A percentile compares a stretch with the other conserved stretches of the same genome.
These are phyloP conservation scores for Meloidogyne chitwoodi DNA, from an alignment of 1,140 invertebrate species.

Conservation along the genomic window DNA sequence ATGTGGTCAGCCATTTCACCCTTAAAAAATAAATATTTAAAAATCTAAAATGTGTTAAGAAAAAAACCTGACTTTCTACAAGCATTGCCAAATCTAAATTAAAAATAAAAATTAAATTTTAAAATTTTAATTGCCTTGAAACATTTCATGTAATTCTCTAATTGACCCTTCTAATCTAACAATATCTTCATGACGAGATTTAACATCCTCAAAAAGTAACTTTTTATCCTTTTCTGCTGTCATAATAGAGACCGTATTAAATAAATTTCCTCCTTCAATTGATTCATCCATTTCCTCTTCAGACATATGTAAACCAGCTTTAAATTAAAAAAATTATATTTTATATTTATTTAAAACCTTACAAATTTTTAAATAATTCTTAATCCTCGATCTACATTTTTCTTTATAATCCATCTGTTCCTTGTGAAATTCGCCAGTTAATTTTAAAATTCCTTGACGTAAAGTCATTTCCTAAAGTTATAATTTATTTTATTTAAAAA, in stretches of 20 bases:
- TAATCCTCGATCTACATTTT: constrained; percentile 35
- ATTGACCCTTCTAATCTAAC: constrained; percentile 61
- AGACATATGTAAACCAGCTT: constrained; percentile 40
- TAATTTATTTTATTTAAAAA: not conserved
- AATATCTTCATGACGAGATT: constrained; percentile 44
- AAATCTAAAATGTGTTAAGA: not conserved
- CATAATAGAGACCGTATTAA: constrained; percentile 44
- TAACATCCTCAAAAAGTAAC: constrained; percentile 44
- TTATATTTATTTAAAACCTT: constrained; percentile 12
- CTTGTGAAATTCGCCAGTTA: constrained; percentile 34
- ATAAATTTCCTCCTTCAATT: constrained; percentile 44
- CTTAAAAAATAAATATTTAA: constrained; percentile 26
- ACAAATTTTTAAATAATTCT: constrained; percentile 38
- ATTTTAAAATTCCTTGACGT: constrained; percentile 30
- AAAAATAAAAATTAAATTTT: not conserved
- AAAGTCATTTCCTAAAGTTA: constrained; percentile 31
- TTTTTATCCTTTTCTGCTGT: constrained; percentile 51
- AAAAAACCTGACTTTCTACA: constrained; percentile 66
- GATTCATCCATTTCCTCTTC: constrained; percentile 43
- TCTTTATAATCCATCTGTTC: constrained; percentile 44
- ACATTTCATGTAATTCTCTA: constrained; percentile 68
- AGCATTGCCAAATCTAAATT: constrained; percentile 68
- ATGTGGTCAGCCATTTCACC: constrained; percentile 47
- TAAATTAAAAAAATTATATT: constrained; percentile 2
- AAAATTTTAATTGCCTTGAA: constrained; percentile 44